Percentiles rank a stretch among this genome's conserved stretches.
These are phyloP conservation scores for Aldabrachelys gigantea DNA, from an alignment of 2,113 vertebrate genomes.

Conservation along the genomic window DNA sequence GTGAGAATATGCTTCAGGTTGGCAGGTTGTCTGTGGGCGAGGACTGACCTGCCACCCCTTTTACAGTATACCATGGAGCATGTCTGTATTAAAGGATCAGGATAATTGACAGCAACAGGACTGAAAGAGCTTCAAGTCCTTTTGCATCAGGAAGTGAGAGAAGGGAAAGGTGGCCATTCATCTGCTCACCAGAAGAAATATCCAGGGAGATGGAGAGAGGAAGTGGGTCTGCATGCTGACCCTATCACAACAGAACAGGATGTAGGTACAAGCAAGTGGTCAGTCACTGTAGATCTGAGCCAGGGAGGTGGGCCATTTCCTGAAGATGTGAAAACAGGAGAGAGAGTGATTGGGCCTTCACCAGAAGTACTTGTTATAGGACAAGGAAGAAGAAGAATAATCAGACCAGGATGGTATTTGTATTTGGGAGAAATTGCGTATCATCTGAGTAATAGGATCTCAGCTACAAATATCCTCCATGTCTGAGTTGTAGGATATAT, in stretches of 20 bases:
- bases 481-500: neutral
- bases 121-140: neutral
- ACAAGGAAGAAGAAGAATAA: neutral
- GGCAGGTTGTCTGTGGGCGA: too few species aligned
- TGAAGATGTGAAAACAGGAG: neutral
- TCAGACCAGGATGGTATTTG: neutral
- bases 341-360: neutral
- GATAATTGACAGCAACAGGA: neutral
- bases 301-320: fast-evolving
- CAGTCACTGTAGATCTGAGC: neutral
- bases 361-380: neutral
- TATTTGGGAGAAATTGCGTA: neutral
- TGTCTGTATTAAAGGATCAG: neutral
- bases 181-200: neutral
- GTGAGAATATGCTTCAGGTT: too few species aligned
- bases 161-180: neutral
- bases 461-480: neutral
- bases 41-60: too few species aligned
- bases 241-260: neutral
- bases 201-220: neutral
- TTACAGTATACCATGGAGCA: neutral
- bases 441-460: neutral
- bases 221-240: neutral
- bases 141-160: fast-evolving
- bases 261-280: neutral